These are phyloP conservation scores for Peromyscus californicus DNA, from an alignment of 2,113 vertebrate genomes.

Conservation along the genomic window DNA sequence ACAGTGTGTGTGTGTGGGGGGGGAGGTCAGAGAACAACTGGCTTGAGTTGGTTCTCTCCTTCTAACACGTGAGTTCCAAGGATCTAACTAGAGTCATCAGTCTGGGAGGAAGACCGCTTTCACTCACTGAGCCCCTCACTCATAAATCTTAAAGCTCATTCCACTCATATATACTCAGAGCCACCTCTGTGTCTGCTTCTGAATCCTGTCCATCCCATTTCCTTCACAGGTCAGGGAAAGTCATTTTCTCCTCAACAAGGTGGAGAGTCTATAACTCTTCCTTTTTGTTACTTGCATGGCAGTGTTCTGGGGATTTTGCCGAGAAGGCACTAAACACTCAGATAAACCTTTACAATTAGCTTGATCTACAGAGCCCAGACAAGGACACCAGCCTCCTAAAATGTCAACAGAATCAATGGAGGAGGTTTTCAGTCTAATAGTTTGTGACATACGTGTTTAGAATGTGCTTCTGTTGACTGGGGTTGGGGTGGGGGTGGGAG, in stretches of 20 bases:
- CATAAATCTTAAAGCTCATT: no score
- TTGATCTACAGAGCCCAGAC: no score
- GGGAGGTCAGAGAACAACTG: neutral
- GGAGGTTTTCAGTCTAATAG: neutral
- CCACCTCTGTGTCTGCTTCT: neutral
- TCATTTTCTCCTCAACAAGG: neutral
- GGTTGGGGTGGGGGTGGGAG: neutral
- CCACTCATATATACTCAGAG: fast-evolving
- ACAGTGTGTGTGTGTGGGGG: neutral
- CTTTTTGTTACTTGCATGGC: neutral
- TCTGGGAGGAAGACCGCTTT: neutral
- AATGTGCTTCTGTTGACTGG: neutral
- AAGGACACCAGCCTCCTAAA: neutral
- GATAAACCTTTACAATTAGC: neutral
- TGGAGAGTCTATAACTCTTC: fast-evolving
- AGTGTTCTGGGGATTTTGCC: fast-evolving
- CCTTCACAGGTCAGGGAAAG: neutral
- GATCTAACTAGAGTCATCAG: neutral
- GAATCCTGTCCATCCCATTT: fast-evolving
- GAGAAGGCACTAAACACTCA: no score
- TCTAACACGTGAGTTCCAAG: neutral
- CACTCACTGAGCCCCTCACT: neutral
- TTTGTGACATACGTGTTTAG: neutral
- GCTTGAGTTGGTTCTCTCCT: neutral
- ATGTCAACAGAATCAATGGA: no score